Conservation (phyloP, 2,797 vertebrate genomes). For the Coilia nasus region DNA sequence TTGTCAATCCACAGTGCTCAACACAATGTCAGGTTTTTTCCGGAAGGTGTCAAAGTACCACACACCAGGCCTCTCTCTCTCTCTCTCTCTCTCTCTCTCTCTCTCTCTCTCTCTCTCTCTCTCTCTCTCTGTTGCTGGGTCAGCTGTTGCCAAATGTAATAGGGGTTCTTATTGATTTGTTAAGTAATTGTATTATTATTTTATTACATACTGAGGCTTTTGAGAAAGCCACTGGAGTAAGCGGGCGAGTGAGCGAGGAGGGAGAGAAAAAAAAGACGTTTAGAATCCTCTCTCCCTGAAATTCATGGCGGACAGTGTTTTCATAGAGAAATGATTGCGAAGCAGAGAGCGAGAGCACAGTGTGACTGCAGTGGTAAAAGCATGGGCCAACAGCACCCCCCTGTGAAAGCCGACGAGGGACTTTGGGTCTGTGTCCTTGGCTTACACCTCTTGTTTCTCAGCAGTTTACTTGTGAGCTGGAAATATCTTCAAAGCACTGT, state of each 20-base stretch:
- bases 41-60: background rate
- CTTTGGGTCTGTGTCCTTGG: background rate
- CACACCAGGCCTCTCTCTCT: background rate
- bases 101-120: background rate
- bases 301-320: background rate
- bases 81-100: no score
- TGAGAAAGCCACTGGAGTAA: background rate
- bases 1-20: conserved; percentile 19
- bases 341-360: background rate
- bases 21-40: background rate
- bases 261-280: background rate
- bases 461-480: background rate
- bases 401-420: conserved; percentile 36
- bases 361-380: background rate
- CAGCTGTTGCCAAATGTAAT: conserved; percentile 12
- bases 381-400: conserved; percentile 55
- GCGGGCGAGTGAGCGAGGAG: background rate
- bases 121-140: background rate
- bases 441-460: background rate
- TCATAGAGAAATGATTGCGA: conserved; percentile 4
- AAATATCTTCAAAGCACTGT: background rate
- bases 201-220: background rate
- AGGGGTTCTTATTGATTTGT: background rate
- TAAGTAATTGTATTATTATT: conserved; percentile 18
- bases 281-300: background rate